Evolutionary conservation across 2,797 vertebrate genomes (phyloP).

Genomic region (Clarias platycephalus): DNA sequence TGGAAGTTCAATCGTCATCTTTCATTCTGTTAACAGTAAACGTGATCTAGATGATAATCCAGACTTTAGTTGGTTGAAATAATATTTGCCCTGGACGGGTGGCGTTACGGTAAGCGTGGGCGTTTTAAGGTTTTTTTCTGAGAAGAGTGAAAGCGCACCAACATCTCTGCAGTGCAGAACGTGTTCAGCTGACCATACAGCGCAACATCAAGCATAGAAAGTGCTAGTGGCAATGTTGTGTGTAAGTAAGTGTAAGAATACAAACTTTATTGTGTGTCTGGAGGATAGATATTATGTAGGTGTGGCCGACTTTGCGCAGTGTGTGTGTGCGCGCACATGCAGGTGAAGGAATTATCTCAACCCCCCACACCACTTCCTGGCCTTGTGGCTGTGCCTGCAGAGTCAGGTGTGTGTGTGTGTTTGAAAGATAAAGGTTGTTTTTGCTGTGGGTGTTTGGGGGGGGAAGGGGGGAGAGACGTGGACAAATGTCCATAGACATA

Average conservation of each 20-base stretch:
- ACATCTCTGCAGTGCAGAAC: neutral
- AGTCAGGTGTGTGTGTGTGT: constrained; percentile 42
- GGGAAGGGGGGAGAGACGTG: neutral
- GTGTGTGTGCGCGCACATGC: constrained; percentile 25
- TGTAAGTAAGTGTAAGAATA: neutral
- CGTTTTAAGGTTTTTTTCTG: neutral
- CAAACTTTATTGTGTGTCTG: constrained; percentile 20
- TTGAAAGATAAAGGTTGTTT: constrained; percentile 37
- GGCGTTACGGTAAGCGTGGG: neutral
- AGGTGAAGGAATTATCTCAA: constrained; percentile 51
- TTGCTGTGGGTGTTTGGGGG: constrained; percentile 3
- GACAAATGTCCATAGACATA: constrained; percentile 10
- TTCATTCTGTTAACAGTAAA: neutral
- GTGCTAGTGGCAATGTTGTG: neutral
- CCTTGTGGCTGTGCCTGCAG: constrained; percentile 38
- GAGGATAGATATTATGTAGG: constrained; percentile 48
- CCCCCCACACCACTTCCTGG: constrained; percentile 52
- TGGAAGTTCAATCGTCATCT: no score
- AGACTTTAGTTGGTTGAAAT: neutral
- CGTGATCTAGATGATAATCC: neutral
- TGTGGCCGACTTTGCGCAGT: constrained; percentile 41
- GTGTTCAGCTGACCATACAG: neutral
- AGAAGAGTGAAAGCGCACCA: neutral
- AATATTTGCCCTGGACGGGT: no score
- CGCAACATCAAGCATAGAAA: neutral